Base-by-base conservation (phyloP, 2,113 vertebrate species). In the Capreolus pygargus region DNA sequence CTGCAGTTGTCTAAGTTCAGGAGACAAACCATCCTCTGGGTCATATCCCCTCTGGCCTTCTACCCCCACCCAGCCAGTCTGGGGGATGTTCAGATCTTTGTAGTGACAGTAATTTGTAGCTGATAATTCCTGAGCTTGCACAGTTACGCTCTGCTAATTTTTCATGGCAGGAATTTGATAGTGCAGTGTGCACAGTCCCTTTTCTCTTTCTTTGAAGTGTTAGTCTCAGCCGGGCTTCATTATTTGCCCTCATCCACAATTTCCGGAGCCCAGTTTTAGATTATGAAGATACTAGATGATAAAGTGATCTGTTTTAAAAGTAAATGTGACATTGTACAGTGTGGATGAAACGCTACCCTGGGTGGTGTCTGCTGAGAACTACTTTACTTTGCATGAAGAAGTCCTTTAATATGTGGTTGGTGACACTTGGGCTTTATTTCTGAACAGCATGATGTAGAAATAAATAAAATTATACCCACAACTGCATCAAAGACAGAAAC, bases 391-490 rank as follows among this genome's bases (percentile, higher is more conserved):
- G 86, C 92, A n/a, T 92, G 23, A 67, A 76, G 57, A 86, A 58
- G 67, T 83, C 61, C 84, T 82, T 93, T 54, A 79, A 67, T 92
- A 16, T 39, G 1, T 64, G 27, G 82, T 84, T 89, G 92, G 88
- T 98, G 97, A 98, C 96, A 52, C 89, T 92, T 89, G 86, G 91
- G 91, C 93, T 98, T 89, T 98, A 95, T 98, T 97, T 98, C 97
- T 98, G 98, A 98, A 98, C 99, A 99, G 99, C 99, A 99, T 95
- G 99, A 99, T 98, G 98, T 99, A 99, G 99, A 99, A 98, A 99
- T 99, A 99, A 99, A 99, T 99, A 99, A 99, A 99, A 99, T 99
- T 98, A 97, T 99, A 98, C 98, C 99, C 98, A 99, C 99, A 99
- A 99, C 99, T 98, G 99, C 99, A 98, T 99, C 99, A 98, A 99